These are phyloP conservation scores for Leistus spinibarbis DNA, from an alignment of 2,888 invertebrate genomes.

Conservation along the genomic window DNA sequence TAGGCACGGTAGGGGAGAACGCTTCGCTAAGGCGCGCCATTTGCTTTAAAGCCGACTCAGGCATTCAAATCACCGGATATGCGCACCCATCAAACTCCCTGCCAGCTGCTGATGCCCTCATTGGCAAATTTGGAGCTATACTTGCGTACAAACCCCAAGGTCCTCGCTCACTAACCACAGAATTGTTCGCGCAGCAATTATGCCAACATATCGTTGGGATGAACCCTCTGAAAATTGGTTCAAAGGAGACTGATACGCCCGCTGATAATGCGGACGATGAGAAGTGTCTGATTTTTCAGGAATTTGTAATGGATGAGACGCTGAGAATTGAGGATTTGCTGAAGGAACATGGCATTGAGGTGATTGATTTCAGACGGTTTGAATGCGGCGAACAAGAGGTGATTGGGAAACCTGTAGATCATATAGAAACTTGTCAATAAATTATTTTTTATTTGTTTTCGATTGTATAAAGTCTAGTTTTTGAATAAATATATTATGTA, in stretches of 20 bases:
- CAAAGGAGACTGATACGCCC: constrained; percentile 66
- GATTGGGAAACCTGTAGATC: constrained; percentile 62
- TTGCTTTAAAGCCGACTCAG: constrained; percentile 69
- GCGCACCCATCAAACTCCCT: constrained; percentile 75
- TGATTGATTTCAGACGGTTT: constrained; percentile 84
- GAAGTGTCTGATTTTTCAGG: constrained; percentile 81
- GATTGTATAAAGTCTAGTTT: neutral
- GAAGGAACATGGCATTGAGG: constrained; percentile 66
- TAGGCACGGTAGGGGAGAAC: constrained; percentile 92
- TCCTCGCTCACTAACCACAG: constrained; percentile 47
- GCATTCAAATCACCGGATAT: constrained; percentile 68
- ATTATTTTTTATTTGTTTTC: constrained; percentile 35
- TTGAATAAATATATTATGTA: constrained; percentile 9
- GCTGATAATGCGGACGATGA: constrained; percentile 74
- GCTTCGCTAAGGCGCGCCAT: constrained; percentile 79
- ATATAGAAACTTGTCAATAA: constrained; percentile 69
- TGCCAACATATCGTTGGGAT: constrained; percentile 94
- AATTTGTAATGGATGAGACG: constrained; percentile 81
- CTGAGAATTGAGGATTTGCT: constrained; percentile 76
- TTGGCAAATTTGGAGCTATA: constrained; percentile 87
- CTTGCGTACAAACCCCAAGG: constrained; percentile 68
- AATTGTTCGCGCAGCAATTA: constrained; percentile 71
- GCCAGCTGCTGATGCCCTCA: constrained; percentile 58
- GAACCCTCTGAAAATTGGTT: constrained; percentile 78
- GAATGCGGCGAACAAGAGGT: constrained; percentile 77